A percentile compares a stretch with the other conserved stretches of the same genome.
Conservation (phyloP, 2,113 vertebrate species). For the Melanerpes aurifrons region DNA sequence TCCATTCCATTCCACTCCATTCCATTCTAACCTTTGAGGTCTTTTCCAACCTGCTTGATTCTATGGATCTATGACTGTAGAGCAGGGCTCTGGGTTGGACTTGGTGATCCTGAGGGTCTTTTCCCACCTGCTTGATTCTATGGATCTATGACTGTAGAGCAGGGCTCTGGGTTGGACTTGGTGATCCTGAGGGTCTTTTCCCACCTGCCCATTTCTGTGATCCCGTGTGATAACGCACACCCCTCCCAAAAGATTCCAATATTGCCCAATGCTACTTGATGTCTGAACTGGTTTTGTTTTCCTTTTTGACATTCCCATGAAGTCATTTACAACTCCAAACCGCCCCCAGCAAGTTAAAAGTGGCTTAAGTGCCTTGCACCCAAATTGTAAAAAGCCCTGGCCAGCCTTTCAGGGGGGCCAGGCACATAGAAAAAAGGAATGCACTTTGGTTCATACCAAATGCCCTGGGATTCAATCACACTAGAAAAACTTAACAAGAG, state of each 20-base stretch:
- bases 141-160: no score
- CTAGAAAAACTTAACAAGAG: slow-evolving; percentile 81
- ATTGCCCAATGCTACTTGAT: slow-evolving; percentile 80
- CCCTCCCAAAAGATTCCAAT: slow-evolving; percentile 75
- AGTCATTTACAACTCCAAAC: slow-evolving; percentile 66
- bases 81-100: no score
- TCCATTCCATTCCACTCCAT: no score
- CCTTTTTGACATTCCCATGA: slow-evolving; percentile 62
- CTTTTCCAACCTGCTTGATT: no score
- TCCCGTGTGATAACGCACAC: background rate
- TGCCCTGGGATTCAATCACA: slow-evolving; percentile 91
- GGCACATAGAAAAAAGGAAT: slow-evolving; percentile 94
- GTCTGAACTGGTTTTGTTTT: slow-evolving; percentile 59
- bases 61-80: no score
- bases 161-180: no score
- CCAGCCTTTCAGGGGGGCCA: slow-evolving; percentile 76
- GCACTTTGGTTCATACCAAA: slow-evolving; percentile 99
- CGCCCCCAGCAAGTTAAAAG: slow-evolving; percentile 80
- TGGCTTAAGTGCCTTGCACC: slow-evolving; percentile 84
- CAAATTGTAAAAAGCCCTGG: slow-evolving; percentile 85
- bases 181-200: background rate
- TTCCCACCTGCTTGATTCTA: no score
- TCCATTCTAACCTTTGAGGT: no score
- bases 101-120: background rate
- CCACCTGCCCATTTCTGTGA: no score